phyloP scores from a whole-genome alignment of 92 coral and sea anemone species.

The Umimayanthus chanpuru region DNA sequence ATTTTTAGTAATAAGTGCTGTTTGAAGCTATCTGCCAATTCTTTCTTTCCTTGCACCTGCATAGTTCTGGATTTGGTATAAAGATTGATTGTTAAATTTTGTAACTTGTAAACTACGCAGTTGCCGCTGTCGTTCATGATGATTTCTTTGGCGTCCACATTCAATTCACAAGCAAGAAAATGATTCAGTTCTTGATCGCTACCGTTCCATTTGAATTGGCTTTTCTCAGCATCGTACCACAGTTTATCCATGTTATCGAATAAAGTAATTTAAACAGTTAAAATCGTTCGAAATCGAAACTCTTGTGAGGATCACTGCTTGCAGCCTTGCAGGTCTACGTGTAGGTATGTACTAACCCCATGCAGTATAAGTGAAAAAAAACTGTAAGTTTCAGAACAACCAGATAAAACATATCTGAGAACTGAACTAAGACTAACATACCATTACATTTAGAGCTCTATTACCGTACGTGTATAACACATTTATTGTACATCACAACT shows the following conservation, averaged over 20 bases:
- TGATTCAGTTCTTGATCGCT: conserved; percentile 19
- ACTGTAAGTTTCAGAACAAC: too few relatives aligned
- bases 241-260: conserved; percentile 32
- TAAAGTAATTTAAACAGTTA: not conserved
- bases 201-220: conserved; percentile 27
- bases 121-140: conserved; percentile 34
- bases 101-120: conserved; percentile 34
- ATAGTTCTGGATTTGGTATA: conserved; percentile 28
- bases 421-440: too few relatives aligned
- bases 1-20: conserved; percentile 26
- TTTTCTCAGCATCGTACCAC: conserved; percentile 8
- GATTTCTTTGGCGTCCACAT: conserved; percentile 27
- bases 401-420: too few relatives aligned
- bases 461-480: too few relatives aligned
- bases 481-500: too few relatives aligned
- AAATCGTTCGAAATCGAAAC: conserved; percentile 12
- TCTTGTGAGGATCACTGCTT: not conserved
- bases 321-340: too few relatives aligned
- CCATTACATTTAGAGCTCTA: too few relatives aligned
- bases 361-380: too few relatives aligned
- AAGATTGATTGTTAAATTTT: conserved; percentile 17
- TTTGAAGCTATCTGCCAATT: conserved; percentile 20
- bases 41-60: conserved; percentile 39
- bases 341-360: too few relatives aligned
- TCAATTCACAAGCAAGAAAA: conserved; percentile 29